Evolutionary conservation across 1,140 invertebrate species (phyloP), one percentile per base, ranked within the genome.

Genomic region (Pseudomyrmex dendroicus): DNA sequence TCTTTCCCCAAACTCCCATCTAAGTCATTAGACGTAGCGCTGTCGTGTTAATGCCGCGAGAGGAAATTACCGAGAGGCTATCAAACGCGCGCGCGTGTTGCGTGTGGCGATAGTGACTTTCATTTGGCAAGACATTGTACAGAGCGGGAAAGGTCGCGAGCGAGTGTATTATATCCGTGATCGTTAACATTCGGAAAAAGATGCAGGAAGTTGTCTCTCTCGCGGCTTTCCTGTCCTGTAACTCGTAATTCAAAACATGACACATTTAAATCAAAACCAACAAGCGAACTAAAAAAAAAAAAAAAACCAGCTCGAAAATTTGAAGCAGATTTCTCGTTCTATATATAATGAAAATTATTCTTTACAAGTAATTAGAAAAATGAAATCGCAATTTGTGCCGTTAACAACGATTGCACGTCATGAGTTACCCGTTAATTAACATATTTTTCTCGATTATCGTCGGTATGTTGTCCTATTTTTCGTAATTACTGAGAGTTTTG

Each of bases 101-200:
- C 44, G 35, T 48, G 44, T 52, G 68, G 70, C 12, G 35, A 83
- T 59, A 82, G 59, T 82, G 52, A 77, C 80, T 83, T 83, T 83
- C 80, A 8, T 83, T 83, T 12, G 73, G 44, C 62, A 52, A 57
- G 66, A 77, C 52, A 76, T 66, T 56, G 52, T 20, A 4, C 50
- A 52, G 35, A 25, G 20, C 13, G 44, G n/a, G 44, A 44, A 83
- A 64, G 72, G 73, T 76, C 72, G 61, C 13, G 35, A 35, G 35
- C 35, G 35, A 20, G 0, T 35, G 35, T 35, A 35, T 63, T 35
- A 35, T 63, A 76, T 76, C n/a, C 59, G 44, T n/a, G 20, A 66
- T 64, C 70, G 48, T 83, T 74, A 76, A n/a, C 72, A 63, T 61
- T 17, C 44, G n/a, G 7, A n/a, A 84, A 74, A 50, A 64, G 52